Percentiles rank a stretch among this genome's conserved stretches.
Evolutionary conservation across 2,888 invertebrate genomes (phyloP).

Genomic region (Yponomeuta plumbellus): DNA sequence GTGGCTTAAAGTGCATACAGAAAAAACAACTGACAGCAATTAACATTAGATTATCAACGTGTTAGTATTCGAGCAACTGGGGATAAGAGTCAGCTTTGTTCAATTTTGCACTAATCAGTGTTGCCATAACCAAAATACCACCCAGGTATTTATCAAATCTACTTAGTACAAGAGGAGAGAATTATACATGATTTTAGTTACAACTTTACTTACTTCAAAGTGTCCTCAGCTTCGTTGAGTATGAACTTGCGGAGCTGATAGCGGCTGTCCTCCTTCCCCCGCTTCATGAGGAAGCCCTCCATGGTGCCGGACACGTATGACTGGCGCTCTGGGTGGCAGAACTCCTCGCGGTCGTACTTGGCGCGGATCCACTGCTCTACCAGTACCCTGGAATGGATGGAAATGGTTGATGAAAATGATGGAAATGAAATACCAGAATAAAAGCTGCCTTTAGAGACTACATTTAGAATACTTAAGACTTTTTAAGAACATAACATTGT

Average conservation of each 20-base stretch:
- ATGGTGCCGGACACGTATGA: conserved; percentile 86
- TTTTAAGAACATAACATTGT: too few species aligned
- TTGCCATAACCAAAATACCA: too few species aligned
- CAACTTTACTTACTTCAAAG: conserved; percentile 76
- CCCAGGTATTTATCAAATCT: too few species aligned
- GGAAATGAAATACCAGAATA: neutral
- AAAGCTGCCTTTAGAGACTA: too few species aligned
- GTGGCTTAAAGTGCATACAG: too few species aligned
- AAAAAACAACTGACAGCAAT: too few species aligned
- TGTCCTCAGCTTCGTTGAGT: conserved; percentile 86
- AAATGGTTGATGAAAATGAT: too few species aligned
- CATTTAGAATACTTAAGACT: too few species aligned
- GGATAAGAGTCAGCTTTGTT: too few species aligned
- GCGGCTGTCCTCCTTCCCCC: conserved; percentile 90
- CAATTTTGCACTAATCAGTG: too few species aligned
- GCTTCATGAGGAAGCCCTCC: conserved; percentile 92
- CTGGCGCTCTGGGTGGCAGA: conserved; percentile 87
- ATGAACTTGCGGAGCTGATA: conserved; percentile 91
- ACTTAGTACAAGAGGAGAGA: neutral
- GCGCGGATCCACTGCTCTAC: conserved; percentile 94
- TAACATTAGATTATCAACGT: too few species aligned
- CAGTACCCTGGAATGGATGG: conserved; percentile 79
- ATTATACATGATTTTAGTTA: neutral
- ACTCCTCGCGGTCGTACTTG: conserved; percentile 93
- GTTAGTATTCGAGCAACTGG: too few species aligned